Evolutionary conservation across 2,888 invertebrate genomes (phyloP), one percentile per base, ranked within the genome.

Genomic region (Pelosia muscerda): DNA sequence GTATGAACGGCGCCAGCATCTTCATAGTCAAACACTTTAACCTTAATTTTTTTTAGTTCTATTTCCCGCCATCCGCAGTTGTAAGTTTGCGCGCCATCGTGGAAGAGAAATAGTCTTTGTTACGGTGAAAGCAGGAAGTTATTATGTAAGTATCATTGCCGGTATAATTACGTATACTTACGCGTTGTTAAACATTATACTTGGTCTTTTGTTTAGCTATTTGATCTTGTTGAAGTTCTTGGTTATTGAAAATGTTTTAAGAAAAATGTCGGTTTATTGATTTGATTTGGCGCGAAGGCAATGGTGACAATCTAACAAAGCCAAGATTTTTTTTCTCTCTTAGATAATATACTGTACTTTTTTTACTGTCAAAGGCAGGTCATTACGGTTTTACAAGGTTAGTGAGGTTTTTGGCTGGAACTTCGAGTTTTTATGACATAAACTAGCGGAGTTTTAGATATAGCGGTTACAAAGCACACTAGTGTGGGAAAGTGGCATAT

Each of bases 61-160:
- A 63, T 63, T n/a, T 76, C 81, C 79, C 65, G 63, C 83, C 79
- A 71, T 74, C 56, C 42, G 79, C 79, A 79, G 69, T 53, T 65
- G 25, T 78, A 72, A 75, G 63, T 79, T 84, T 81, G 81, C 72
- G 73, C 65, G 71, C 70, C 67, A 70, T 66, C 69, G 69, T 69
- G 71, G 70, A 78, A 81, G 81, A 83, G 83, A 78, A 75, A 72
- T 74, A 81, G 82, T 83, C 85, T 86, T 86, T 88, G 88, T 88
- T 85, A 82, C 81, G 84, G 92, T 90, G 92, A 93, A 93, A 93
- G 92, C 85, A 89, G 92, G 92, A 92, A 92, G 85, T 87, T 85
- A 85, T 92, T 91, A 89, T 87, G 90, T 86, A 92, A 91, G 83
- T 87, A 85, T 82, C 84, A 83, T 80, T 79, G 82, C 81, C 77